phyloP scores from a whole-genome alignment of 2,113 vertebrate species.

The Theristicus caerulescens region DNA sequence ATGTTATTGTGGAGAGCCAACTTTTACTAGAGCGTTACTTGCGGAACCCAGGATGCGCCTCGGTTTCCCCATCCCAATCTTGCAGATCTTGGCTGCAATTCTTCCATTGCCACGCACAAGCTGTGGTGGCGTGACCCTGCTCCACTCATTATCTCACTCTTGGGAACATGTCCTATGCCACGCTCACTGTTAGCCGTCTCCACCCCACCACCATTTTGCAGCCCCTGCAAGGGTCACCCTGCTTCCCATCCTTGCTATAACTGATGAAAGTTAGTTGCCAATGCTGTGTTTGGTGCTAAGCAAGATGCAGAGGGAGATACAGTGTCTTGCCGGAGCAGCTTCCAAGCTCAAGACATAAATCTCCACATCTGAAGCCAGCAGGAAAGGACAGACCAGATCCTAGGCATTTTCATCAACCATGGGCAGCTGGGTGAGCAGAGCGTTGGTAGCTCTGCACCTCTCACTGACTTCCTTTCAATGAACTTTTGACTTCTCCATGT shows the following conservation, averaged over 20 bases:
- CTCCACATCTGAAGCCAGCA: not conserved
- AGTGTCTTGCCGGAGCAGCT: not conserved
- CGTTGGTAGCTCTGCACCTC: rapidly evolving
- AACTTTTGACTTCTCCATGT: not conserved
- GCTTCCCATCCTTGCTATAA: not conserved
- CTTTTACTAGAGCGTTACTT: not conserved
- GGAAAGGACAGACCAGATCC: not conserved
- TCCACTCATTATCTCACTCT: not conserved
- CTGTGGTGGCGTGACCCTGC: not conserved
- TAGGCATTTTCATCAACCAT: not conserved
- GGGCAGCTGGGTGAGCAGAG: not conserved
- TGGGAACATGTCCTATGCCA: not conserved
- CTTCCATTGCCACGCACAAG: not conserved
- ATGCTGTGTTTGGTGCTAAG: not conserved
- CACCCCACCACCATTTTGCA: not conserved
- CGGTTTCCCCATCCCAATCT: not conserved
- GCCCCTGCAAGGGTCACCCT: not conserved
- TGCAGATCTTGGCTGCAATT: not conserved
- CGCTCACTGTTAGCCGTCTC: not conserved
- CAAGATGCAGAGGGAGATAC: not conserved
- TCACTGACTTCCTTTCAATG: not conserved
- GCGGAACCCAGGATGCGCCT: not conserved
- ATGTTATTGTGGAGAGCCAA: not conserved
- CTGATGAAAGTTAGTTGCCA: not conserved
- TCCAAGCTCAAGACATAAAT: not conserved